phyloP scores from a whole-genome alignment of 1,140 invertebrate species.

The Agraylea sexmaculata region DNA sequence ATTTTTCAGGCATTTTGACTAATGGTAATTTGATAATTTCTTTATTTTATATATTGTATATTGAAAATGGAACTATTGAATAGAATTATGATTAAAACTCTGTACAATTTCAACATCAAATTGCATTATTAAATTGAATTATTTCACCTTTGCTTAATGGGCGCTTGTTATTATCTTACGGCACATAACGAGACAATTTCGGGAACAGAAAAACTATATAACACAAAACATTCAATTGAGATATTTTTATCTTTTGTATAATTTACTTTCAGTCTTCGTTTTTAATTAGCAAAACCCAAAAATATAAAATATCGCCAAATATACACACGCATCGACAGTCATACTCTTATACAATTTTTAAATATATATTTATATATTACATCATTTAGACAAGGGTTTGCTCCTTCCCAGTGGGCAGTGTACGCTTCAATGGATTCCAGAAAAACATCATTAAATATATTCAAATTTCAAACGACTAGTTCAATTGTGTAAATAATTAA shows the following conservation, averaged over 20 bases:
- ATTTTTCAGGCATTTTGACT: too few species aligned
- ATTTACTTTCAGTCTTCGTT: constrained; percentile 23
- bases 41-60: constrained; percentile 20
- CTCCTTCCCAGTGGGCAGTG: constrained; percentile 18
- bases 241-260: constrained; percentile 20
- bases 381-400: constrained; percentile 18
- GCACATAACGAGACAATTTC: constrained; percentile 18
- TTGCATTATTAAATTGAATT: constrained; percentile 17
- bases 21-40: too few species aligned
- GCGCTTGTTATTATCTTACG: constrained; percentile 20
- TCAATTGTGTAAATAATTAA: constrained; percentile 18
- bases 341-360: constrained; percentile 15
- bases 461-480: constrained; percentile 19
- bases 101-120: constrained; percentile 20
- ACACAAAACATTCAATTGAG: constrained; percentile 20
- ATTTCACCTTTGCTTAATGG: constrained; percentile 20
- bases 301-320: constrained; percentile 21
- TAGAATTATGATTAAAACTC: constrained; percentile 20
- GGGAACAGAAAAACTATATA: constrained; percentile 12
- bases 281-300: constrained; percentile 22
- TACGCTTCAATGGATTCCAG: constrained; percentile 15
- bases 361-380: constrained; percentile 19
- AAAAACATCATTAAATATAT: constrained; percentile 19
- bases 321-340: constrained; percentile 18
- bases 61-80: constrained; percentile 21